phyloP scores from a whole-genome alignment of 92 coral and sea anemone species.

The Porites evermanni region DNA sequence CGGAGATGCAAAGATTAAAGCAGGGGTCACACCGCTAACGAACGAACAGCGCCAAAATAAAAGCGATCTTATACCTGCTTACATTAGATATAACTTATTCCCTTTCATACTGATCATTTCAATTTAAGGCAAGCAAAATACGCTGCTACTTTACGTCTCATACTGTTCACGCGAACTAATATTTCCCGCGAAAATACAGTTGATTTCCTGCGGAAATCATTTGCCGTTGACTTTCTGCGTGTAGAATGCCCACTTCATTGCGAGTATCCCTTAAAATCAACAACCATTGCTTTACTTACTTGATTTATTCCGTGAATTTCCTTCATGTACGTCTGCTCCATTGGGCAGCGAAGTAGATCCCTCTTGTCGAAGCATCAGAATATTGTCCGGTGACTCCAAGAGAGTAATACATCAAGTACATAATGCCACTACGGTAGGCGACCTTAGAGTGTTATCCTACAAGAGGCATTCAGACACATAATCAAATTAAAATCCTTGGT shows the following conservation, averaged over 20 bases:
- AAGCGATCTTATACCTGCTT: too few relatives aligned
- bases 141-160: not conserved
- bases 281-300: constrained; percentile 29
- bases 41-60: not conserved
- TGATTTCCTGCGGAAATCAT: constrained; percentile 4
- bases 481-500: not conserved
- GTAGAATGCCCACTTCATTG: constrained; percentile 6
- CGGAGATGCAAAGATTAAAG: not conserved
- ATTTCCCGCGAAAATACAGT: constrained; percentile 23
- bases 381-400: constrained; percentile 33
- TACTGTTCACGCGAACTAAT: not conserved
- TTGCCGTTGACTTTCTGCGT: not conserved
- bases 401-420: constrained; percentile 64
- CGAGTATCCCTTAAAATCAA: constrained; percentile 16
- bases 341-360: constrained; percentile 40
- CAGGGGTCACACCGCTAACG: constrained; percentile 8
- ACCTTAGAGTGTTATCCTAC: constrained; percentile 31
- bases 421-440: constrained; percentile 50
- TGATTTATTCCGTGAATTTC: constrained; percentile 30
- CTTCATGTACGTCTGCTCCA: constrained; percentile 43
- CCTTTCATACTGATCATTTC: too few relatives aligned
- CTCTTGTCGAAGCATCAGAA: constrained; percentile 67
- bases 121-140: not conserved
- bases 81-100: too few relatives aligned
- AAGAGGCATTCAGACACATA: constrained; percentile 32